These are phyloP conservation scores for Lysiphlebus fabarum DNA, from an alignment of 1,140 invertebrate genomes.

Conservation along the genomic window DNA sequence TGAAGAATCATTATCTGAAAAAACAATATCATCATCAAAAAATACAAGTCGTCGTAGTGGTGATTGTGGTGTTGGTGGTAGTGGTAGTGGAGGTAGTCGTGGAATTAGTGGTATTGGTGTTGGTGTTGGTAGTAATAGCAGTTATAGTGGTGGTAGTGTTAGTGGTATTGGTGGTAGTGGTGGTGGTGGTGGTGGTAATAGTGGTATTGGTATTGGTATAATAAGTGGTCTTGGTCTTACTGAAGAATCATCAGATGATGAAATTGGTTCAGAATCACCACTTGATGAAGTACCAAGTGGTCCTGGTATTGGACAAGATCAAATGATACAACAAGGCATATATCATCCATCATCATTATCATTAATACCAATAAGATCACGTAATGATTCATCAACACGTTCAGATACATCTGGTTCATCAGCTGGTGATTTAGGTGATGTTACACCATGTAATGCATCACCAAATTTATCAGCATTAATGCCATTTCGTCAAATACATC, in stretches of 20 bases:
- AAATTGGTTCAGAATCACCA: conserved; percentile 81
- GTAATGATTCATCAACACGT: conserved; percentile 65
- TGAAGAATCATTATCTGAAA: conserved; percentile 69
- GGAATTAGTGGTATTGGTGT: too few relatives aligned
- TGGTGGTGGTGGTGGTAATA: too few relatives aligned
- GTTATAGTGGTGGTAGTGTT: too few relatives aligned
- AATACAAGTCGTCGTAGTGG: conserved; percentile 49
- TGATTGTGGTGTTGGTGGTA: conserved; percentile 29
- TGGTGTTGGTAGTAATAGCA: too few relatives aligned
- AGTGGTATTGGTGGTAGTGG: too few relatives aligned
- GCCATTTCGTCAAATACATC: conserved; percentile 62
- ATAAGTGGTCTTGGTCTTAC: conserved; percentile 46
- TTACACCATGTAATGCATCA: conserved; percentile 84
- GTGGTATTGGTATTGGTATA: conserved; percentile 34
- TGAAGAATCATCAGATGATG: conserved; percentile 89
- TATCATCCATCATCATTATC: conserved; percentile 63
- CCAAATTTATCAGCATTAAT: conserved; percentile 70
- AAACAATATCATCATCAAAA: conserved; percentile 64
- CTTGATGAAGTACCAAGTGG: conserved; percentile 67
- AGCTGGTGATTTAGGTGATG: conserved; percentile 81
- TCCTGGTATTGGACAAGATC: conserved; percentile 46
- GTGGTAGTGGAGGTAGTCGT: background rate
- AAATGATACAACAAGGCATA: conserved; percentile 52
- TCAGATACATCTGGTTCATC: conserved; percentile 76
- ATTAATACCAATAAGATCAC: conserved; percentile 55